A percentile compares a stretch with the other conserved stretches of the same genome.
Evolutionary conservation across 2,797 vertebrate genomes (phyloP).

Genomic region (Pangasius sanitwongsei): DNA sequence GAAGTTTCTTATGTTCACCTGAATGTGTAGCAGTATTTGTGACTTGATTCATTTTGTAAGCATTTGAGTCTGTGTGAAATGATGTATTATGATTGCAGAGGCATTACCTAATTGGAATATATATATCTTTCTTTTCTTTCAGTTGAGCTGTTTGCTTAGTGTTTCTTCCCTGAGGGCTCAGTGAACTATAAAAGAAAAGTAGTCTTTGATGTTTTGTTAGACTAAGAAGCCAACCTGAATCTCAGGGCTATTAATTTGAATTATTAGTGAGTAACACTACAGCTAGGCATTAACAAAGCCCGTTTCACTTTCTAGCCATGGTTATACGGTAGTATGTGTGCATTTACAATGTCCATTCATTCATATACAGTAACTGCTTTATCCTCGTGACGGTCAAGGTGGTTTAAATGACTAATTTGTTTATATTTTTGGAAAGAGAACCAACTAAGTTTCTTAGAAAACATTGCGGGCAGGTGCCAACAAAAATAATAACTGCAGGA

Average conservation of each 20-base stretch:
- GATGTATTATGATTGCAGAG: background rate
- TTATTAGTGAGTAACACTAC: background rate
- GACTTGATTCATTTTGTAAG: background rate
- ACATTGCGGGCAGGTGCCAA: background rate
- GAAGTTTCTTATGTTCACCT: background rate
- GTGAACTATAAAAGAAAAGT: background rate
- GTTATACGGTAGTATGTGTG: background rate
- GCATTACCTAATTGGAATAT: background rate
- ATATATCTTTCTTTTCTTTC: background rate
- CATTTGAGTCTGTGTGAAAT: background rate
- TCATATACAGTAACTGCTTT: background rate
- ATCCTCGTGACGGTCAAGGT: background rate
- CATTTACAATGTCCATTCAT: background rate
- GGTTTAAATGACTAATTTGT: background rate
- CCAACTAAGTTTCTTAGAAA: background rate
- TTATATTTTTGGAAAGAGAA: background rate
- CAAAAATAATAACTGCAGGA: background rate
- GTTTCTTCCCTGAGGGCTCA: background rate
- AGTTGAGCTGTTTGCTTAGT: background rate
- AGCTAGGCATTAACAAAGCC: background rate
- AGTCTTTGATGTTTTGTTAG: background rate
- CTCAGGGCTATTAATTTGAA: background rate
- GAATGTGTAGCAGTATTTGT: background rate
- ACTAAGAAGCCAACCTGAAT: background rate
- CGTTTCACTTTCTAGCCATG: background rate